A percentile compares a stretch with the other conserved stretches of the same genome.
phyloP scores from a whole-genome alignment of 2,888 invertebrate genomes.

The Atethmia centrago region DNA sequence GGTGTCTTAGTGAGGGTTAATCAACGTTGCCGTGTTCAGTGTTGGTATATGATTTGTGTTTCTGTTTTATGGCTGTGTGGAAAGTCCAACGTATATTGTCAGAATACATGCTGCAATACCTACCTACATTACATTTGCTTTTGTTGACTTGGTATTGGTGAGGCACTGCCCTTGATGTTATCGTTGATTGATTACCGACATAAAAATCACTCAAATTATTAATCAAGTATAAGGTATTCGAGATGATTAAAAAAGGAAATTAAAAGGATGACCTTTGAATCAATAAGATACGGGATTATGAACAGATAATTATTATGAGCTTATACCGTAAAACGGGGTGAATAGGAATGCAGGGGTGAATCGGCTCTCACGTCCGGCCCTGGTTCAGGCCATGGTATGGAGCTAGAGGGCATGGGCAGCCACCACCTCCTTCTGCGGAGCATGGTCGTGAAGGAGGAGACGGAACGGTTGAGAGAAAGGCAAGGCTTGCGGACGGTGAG shows the following conservation, averaged over 20 bases:
- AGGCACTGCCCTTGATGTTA: background rate
- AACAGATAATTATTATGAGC: background rate
- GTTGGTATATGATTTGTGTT: slow-evolving; percentile 31
- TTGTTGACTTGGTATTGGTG: no score
- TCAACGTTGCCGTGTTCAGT: slow-evolving; percentile 17
- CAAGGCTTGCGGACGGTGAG: no score
- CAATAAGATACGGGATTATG: background rate
- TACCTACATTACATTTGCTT: background rate
- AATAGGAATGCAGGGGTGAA: no score
- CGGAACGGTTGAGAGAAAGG: no score
- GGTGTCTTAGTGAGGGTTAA: slow-evolving; percentile 33
- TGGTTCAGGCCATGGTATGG: no score
- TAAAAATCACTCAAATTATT: background rate
- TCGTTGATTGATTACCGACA: background rate
- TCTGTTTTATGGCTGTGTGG: slow-evolving; percentile 13
- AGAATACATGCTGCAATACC: background rate
- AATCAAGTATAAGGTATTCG: no score
- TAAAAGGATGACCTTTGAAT: background rate
- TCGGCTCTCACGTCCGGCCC: no score
- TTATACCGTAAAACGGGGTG: no score
- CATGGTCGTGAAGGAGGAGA: no score
- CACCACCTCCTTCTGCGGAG: no score
- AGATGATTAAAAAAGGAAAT: background rate
- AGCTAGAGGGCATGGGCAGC: no score
- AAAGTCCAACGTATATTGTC: background rate